A percentile compares a stretch with the other conserved stretches of the same genome.
phyloP scores from a whole-genome alignment of 2,797 vertebrate genomes.

The Danio aesculapii region DNA sequence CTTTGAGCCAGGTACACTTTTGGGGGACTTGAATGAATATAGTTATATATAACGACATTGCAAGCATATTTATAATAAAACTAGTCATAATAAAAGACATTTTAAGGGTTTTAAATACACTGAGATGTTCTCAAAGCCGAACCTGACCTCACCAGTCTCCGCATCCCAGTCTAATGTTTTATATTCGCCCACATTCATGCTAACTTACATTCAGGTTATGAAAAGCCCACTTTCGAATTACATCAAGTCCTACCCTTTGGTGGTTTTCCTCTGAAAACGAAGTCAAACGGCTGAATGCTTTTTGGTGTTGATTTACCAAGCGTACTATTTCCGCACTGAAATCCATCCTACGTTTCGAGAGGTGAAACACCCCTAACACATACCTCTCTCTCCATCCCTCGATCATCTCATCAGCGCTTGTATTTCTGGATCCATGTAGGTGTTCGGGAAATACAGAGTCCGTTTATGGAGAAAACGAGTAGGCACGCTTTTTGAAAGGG shows the following conservation, averaged over 20 bases:
- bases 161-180: not conserved
- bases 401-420: slow-evolving; percentile 62
- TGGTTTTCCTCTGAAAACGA: not conserved
- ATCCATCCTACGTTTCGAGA: slow-evolving; percentile 17
- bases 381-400: slow-evolving; percentile 51
- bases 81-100: no score
- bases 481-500: slow-evolving; percentile 42
- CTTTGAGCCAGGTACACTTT: no score
- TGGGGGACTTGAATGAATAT: no score
- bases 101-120: not conserved
- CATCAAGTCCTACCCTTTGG: not conserved
- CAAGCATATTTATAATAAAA: no score
- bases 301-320: slow-evolving; percentile 11
- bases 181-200: not conserved
- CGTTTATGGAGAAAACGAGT: slow-evolving; percentile 55
- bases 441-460: slow-evolving; percentile 69
- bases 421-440: slow-evolving; percentile 73
- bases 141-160: not conserved
- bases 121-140: not conserved
- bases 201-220: not conserved
- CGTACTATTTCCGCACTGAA: slow-evolving; percentile 17
- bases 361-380: slow-evolving; percentile 29
- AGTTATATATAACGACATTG: no score
- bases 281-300: not conserved
- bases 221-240: slow-evolving; percentile 14